phyloP scores from a whole-genome alignment of 2,888 invertebrate genomes.

The Epirrita christyi region DNA sequence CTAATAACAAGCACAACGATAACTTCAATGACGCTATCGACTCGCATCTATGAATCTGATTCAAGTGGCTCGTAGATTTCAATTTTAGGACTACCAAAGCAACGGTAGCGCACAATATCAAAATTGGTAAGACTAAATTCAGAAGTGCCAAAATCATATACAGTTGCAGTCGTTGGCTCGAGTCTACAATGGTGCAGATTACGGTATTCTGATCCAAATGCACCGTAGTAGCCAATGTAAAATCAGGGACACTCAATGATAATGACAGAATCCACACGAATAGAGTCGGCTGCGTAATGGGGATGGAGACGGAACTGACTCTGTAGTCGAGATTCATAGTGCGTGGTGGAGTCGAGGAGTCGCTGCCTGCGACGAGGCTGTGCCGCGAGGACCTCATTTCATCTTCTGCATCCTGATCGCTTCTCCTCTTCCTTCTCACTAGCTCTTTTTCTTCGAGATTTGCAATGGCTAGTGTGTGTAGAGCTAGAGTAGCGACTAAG shows the following conservation, averaged over 20 bases:
- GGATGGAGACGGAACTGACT: conserved; percentile 67
- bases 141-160: conserved; percentile 70
- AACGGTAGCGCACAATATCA: conserved; percentile 61
- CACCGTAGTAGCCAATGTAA: conserved; percentile 79
- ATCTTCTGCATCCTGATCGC: conserved; percentile 65
- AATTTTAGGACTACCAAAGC: conserved; percentile 63
- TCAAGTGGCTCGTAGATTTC: conserved; percentile 52
- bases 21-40: conserved; percentile 65
- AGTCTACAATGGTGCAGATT: conserved; percentile 81
- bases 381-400: conserved; percentile 77
- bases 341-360: conserved; percentile 76
- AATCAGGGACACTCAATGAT: conserved; percentile 86
- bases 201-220: conserved; percentile 62
- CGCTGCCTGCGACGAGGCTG: conserved; percentile 77
- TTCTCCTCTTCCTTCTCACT: conserved; percentile 61
- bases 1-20: conserved; percentile 65
- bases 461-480: conserved; percentile 83
- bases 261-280: conserved; percentile 85
- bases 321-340: conserved; percentile 84
- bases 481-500: conserved; percentile 81
- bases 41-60: conserved; percentile 53
- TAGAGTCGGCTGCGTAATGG: conserved; percentile 80
- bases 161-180: conserved; percentile 74
- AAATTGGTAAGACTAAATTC: conserved; percentile 67
- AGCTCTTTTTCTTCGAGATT: conserved; percentile 76